Evolutionary conservation across 2,113 vertebrate genomes (phyloP).

Genomic region (Cochlearius cochlearius): DNA sequence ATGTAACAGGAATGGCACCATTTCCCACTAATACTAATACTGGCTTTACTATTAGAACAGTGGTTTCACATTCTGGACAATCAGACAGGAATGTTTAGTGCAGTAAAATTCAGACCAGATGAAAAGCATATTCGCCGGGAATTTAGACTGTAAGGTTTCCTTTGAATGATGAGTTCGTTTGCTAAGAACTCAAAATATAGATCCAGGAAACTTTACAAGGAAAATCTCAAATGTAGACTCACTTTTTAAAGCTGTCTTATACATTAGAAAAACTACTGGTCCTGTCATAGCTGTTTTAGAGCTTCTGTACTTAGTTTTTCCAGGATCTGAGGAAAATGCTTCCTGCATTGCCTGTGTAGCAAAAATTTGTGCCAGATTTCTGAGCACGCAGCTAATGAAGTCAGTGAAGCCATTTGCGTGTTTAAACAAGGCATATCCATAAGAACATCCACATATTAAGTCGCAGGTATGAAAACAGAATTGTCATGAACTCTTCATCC

Average conservation of each 20-base stretch:
- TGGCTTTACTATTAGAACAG: neutral
- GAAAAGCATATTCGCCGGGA: neutral
- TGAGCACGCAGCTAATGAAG: neutral
- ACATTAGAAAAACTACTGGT: neutral
- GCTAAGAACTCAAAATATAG: neutral
- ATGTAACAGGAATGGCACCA: neutral
- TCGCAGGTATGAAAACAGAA: neutral
- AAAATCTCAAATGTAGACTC: neutral
- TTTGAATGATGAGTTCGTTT: neutral
- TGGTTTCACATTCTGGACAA: neutral
- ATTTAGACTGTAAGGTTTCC: neutral
- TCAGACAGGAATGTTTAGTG: neutral
- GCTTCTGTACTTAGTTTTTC: neutral
- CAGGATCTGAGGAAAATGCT: neutral
- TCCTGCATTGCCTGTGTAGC: neutral
- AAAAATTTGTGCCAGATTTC: neutral
- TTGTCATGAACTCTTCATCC: neutral
- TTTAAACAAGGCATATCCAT: neutral
- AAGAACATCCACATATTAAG: neutral
- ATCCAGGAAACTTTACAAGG: neutral
- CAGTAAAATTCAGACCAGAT: neutral
- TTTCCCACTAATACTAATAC: neutral
- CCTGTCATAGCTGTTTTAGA: neutral
- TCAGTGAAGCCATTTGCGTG: neutral
- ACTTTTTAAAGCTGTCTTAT: neutral